Percentiles rank a stretch among this genome's conserved stretches.
Conservation (phyloP, 2,888 invertebrate species). For the Agelastica alni region DNA sequence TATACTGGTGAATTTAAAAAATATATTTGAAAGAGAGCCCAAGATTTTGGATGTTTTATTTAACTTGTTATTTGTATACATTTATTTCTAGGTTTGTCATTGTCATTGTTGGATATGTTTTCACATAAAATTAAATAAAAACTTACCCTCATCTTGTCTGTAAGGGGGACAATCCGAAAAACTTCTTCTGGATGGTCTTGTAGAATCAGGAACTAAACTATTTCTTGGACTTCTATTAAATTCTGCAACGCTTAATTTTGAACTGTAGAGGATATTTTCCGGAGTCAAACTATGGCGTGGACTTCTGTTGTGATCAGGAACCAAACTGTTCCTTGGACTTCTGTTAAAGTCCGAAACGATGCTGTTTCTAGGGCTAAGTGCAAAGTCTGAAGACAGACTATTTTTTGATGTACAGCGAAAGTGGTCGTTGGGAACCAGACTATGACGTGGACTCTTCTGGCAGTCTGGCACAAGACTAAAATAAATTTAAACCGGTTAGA, state of each 20-base stretch:
- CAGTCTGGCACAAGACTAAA: background rate
- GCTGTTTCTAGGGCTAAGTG: slow-evolving; percentile 60
- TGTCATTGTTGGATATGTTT: background rate
- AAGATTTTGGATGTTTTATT: too few species aligned
- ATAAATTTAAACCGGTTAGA: too few species aligned
- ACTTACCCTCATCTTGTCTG: slow-evolving; percentile 61
- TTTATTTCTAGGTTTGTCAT: too few species aligned
- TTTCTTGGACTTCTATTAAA: slow-evolving; percentile 61
- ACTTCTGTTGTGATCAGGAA: slow-evolving; percentile 57
- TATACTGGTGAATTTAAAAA: too few species aligned
- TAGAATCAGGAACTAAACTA: slow-evolving; percentile 58
- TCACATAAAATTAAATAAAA: background rate
- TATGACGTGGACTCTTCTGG: slow-evolving; percentile 37
- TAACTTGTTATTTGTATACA: too few species aligned
- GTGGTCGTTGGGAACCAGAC: slow-evolving; percentile 64
- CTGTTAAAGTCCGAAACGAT: slow-evolving; percentile 59
- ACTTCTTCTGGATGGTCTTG: slow-evolving; percentile 62
- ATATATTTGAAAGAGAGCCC: too few species aligned
- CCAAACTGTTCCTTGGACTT: slow-evolving; percentile 63
- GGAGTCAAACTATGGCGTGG: slow-evolving; percentile 68
- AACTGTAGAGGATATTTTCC: slow-evolving; percentile 56
- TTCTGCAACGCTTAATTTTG: slow-evolving; percentile 54
- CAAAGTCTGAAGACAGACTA: slow-evolving; percentile 59
- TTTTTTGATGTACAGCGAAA: slow-evolving; percentile 65
- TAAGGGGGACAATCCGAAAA: slow-evolving; percentile 63